Conservation (phyloP, 2,113 vertebrate genomes). For the Mugil cephalus region DNA sequence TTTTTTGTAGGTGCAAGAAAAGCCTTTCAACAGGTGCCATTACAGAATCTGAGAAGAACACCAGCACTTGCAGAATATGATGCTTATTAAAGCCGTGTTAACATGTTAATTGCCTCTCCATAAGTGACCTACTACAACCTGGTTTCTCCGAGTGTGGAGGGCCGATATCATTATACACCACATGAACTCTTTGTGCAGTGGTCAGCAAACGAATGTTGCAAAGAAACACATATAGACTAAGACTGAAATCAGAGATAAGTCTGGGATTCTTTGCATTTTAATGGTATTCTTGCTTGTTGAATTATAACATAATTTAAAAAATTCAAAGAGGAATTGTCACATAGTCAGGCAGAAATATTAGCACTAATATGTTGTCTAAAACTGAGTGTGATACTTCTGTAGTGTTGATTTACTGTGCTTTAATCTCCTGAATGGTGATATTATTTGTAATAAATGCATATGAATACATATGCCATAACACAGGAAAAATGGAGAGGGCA, state of each 20-base stretch:
- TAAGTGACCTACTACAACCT: conserved; percentile 24
- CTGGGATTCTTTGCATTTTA: neutral
- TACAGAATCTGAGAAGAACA: conserved; percentile 35
- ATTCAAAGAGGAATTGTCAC: neutral
- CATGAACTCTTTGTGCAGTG: neutral
- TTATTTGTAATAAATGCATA: neutral
- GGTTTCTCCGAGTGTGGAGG: conserved; percentile 22
- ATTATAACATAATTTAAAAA: neutral
- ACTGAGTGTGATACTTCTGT: neutral
- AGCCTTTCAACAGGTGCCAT: conserved; percentile 61
- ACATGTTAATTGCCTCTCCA: conserved; percentile 39
- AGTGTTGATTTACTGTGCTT: neutral
- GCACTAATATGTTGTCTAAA: neutral
- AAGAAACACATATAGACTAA: neutral
- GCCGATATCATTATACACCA: conserved; percentile 22
- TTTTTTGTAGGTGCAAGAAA: conserved; percentile 56
- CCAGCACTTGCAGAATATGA: conserved; percentile 42
- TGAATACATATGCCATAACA: neutral
- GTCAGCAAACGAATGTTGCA: neutral
- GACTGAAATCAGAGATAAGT: conserved; percentile 1
- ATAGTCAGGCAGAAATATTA: neutral
- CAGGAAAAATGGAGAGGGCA: too few relatives aligned
- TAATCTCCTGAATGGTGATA: neutral
- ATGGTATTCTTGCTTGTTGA: neutral
- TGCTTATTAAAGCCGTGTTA: conserved; percentile 47